Percentiles rank a stretch among this genome's conserved stretches.
These are phyloP conservation scores for Toxonevra muliebris DNA, from an alignment of 2,888 invertebrate genomes.

Conservation along the genomic window DNA sequence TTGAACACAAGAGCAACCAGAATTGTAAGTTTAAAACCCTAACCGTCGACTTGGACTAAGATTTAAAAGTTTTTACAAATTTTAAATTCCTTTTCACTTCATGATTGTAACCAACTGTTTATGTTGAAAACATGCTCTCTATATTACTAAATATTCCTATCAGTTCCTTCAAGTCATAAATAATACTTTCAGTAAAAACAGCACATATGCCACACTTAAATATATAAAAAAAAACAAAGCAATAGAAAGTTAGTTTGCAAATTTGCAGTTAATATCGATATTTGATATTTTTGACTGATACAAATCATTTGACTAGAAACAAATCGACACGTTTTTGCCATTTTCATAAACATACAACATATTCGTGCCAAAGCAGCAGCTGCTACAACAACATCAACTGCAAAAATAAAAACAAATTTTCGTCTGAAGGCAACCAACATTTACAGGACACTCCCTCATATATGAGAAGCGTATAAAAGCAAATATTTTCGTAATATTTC, in stretches of 20 bases:
- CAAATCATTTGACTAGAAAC: slow-evolving; percentile 60
- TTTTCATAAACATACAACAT: slow-evolving; percentile 44
- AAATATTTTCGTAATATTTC: slow-evolving; percentile 54
- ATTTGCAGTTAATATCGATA: slow-evolving; percentile 56
- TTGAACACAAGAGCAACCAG: no score
- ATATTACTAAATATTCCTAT: no score
- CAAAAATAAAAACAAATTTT: slow-evolving; percentile 28
- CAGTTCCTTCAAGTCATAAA: no score
- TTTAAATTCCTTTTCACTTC: no score
- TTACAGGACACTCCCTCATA: slow-evolving; percentile 22
- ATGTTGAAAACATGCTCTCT: no score
- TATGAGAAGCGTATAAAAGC: slow-evolving; percentile 43
- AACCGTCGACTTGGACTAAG: no score
- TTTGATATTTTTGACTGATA: slow-evolving; percentile 48
- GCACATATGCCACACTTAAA: slow-evolving; percentile 20
- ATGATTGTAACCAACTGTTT: no score
- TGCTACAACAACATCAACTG: slow-evolving; percentile 41
- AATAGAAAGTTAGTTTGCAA: slow-evolving; percentile 20
- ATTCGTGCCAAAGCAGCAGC: slow-evolving; percentile 43
- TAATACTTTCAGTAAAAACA: neutral
- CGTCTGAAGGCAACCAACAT: slow-evolving; percentile 28
- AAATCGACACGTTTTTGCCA: slow-evolving; percentile 63
- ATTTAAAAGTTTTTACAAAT: no score
- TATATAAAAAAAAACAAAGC: slow-evolving; percentile 14
- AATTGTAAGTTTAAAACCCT: no score